Evolutionary conservation across 1,140 invertebrate species (phyloP), one percentile per base, ranked within the genome.

Genomic region (Leptinotarsa lineolata): DNA sequence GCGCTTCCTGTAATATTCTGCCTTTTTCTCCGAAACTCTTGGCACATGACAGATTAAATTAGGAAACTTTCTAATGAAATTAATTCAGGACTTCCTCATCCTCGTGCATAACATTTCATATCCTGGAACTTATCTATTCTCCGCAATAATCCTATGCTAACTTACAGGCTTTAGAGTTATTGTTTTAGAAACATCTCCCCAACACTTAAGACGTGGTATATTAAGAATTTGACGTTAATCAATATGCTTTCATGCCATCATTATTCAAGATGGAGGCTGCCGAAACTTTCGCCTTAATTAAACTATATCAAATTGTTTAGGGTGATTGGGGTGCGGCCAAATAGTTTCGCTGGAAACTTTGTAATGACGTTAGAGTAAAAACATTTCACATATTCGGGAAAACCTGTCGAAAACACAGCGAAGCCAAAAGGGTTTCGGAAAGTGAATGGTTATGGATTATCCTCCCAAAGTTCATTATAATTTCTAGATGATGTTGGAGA

Each of bases 1-100:
- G 21, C 44, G 60, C 48, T 46, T 67, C 30, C 5, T 21, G 54
- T 58, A 69, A 58, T 60, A 59, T 54, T 21, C 48, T 54, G 22
- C 15, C 61, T 78, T 78, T 78, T 78, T 76, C 74, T 78, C 74
- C 64, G 44, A 60, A 81, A 81, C 78, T 78, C 73, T 79, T 78
- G 79, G 79, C 79, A 81, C 73, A 79, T 81, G 79, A 81, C 79
- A 81, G 79, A 81, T 78, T 81, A 78, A 81, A 81, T 79, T 79
- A 81, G 73, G 75, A 75, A 81, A 81, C 78, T 81, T 81, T 77
- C 72, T 81, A 81, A 79, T 81, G 79, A 81, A 81, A 79, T 81
- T 81, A 81, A 79, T 81, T 81, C 76, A 75, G 66, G 79, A 81
- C 78, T 81, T 81, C 78, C 79, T 81, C 76, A 78, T 79, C 78